phyloP scores from a whole-genome alignment of 2,797 vertebrate genomes.

The Rhynchotus rufescens region DNA sequence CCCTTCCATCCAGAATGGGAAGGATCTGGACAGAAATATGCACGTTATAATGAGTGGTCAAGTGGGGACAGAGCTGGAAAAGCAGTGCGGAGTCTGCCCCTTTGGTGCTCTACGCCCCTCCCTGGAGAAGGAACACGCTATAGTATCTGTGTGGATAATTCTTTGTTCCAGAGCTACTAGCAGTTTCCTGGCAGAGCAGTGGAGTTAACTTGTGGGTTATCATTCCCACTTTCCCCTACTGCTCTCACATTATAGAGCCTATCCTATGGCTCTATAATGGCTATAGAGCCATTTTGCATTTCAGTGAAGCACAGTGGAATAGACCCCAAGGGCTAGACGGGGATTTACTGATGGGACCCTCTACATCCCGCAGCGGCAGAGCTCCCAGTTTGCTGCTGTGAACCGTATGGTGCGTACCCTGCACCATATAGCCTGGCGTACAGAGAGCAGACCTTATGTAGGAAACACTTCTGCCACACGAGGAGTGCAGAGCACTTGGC shows the following conservation, averaged over 20 bases:
- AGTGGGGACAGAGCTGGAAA: background rate
- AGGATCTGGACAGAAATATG: background rate
- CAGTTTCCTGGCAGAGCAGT: background rate
- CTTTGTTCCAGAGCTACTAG: background rate
- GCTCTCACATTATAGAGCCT: background rate
- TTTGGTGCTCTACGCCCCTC: background rate
- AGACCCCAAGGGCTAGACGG: background rate
- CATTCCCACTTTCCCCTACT: background rate
- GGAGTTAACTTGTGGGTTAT: background rate
- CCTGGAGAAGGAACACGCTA: background rate
- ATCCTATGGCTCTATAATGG: too few relatives aligned
- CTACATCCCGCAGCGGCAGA: background rate
- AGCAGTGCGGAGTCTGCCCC: background rate
- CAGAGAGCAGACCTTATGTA: background rate
- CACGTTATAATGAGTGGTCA: background rate
- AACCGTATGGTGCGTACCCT: background rate
- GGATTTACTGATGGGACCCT: background rate
- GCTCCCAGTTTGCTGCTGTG: background rate
- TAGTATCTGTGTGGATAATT: background rate
- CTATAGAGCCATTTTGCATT: background rate
- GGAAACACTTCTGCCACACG: background rate
- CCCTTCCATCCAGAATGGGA: background rate
- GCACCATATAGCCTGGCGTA: background rate
- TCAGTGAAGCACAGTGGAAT: background rate
- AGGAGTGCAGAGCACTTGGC: background rate